These are phyloP conservation scores for Callitettix versicolor DNA, from an alignment of 1,140 invertebrate species.

Conservation along the genomic window DNA sequence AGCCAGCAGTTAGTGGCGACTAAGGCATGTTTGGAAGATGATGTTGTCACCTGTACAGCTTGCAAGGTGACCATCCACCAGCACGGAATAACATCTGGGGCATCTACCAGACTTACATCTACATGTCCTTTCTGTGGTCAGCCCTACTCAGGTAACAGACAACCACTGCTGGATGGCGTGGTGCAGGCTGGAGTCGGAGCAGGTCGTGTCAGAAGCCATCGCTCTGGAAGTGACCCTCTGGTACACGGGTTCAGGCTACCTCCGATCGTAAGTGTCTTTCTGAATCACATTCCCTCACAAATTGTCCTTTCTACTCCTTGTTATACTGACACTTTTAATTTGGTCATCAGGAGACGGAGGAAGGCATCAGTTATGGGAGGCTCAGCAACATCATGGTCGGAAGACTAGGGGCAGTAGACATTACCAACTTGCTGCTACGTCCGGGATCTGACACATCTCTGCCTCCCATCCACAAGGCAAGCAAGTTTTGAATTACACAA, in stretches of 20 bases:
- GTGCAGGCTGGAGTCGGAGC: constrained; percentile 22
- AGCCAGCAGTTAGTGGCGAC: constrained; percentile 11
- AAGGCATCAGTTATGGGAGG: constrained; percentile 4
- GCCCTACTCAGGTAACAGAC: constrained; percentile 9
- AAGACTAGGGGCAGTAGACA: constrained; percentile 27
- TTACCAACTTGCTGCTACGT: constrained; percentile 28
- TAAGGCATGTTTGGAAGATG: constrained; percentile 5
- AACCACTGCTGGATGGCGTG: neutral
- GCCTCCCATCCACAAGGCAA: constrained; percentile 7
- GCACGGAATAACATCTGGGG: neutral
- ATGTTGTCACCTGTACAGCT: constrained; percentile 21
- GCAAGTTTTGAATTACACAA: neutral
- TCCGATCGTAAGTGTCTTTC: constrained; percentile 29
- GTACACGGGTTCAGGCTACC: constrained; percentile 27
- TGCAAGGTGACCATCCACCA: constrained; percentile 23
- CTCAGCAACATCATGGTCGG: constrained; percentile 29
- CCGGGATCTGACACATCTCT: constrained; percentile 27
- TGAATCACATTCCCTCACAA: neutral
- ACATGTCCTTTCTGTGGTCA: constrained; percentile 27
- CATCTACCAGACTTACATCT: constrained; percentile 8
- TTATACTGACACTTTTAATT: too few species aligned
- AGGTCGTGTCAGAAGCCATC: constrained; percentile 23
- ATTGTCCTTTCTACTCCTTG: neutral
- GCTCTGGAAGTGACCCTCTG: constrained; percentile 27
- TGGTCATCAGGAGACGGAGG: constrained; percentile 9